Percentiles rank a stretch among this genome's conserved stretches.
These are phyloP conservation scores for Cheilosia pagana DNA, from an alignment of 2,888 invertebrate species.

Conservation along the genomic window DNA sequence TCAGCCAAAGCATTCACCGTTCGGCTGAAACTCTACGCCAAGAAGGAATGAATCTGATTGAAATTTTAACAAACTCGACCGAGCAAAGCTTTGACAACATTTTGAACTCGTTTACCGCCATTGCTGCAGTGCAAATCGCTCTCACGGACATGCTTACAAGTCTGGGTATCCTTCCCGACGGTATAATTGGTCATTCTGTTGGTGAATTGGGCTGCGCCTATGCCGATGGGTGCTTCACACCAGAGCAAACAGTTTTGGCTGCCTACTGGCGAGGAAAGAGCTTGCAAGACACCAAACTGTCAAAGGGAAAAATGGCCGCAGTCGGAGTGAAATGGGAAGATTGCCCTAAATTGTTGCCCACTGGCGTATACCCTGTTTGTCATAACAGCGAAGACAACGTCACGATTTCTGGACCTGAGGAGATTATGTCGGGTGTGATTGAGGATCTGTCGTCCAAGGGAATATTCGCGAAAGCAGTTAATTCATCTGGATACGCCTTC, in stretches of 20 bases:
- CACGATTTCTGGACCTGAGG: conserved; percentile 94
- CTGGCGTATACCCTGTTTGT: conserved; percentile 93
- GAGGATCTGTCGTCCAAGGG: conserved; percentile 88
- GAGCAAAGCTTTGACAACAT: conserved; percentile 93
- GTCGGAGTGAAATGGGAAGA: conserved; percentile 95
- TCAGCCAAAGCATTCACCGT: conserved; percentile 90
- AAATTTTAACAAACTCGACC: conserved; percentile 90
- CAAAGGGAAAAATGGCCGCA: conserved; percentile 95
- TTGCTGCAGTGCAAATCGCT: conserved; percentile 98
- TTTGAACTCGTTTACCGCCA: conserved; percentile 95
- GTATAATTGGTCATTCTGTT: conserved; percentile 96
- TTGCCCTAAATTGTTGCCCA: conserved; percentile 88
- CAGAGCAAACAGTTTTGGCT: conserved; percentile 96
- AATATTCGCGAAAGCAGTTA: conserved; percentile 93
- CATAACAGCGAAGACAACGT: conserved; percentile 98
- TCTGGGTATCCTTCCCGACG: conserved; percentile 93
- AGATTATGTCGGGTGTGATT: conserved; percentile 88
- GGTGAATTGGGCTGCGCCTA: conserved; percentile 86
- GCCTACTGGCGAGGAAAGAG: conserved; percentile 97
- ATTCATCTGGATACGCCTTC: conserved; percentile 95
- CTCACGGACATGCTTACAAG: conserved; percentile 93
- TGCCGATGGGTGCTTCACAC: conserved; percentile 95
- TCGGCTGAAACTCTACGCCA: conserved; percentile 91
- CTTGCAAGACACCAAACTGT: conserved; percentile 89
- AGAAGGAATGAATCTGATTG: conserved; percentile 92